Evolutionary conservation across 1,140 invertebrate genomes (phyloP).

Genomic region (Leptinotarsa lineolata): DNA sequence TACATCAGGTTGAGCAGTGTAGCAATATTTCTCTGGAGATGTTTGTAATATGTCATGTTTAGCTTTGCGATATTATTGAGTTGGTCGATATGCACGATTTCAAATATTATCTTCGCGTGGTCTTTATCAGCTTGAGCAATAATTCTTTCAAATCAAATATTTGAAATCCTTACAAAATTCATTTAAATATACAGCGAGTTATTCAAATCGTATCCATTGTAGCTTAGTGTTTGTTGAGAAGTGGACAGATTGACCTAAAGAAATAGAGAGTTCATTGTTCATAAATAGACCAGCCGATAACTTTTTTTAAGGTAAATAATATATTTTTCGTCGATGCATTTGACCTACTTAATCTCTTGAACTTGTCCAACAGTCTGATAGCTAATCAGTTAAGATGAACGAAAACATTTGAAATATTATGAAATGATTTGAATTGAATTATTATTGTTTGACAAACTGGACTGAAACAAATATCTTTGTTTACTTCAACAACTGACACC

Average conservation of each 20-base stretch:
- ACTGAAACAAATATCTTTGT: no score
- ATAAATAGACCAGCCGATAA: no score
- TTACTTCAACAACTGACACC: no score
- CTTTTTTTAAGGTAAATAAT: no score
- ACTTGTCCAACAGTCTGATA: no score
- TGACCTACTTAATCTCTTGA: no score
- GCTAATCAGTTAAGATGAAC: no score
- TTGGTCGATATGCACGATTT: constrained; percentile 19
- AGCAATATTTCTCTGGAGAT: constrained; percentile 1
- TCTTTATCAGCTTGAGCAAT: constrained; percentile 16
- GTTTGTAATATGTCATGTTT: not conserved
- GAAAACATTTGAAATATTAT: no score
- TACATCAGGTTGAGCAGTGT: constrained; percentile 9
- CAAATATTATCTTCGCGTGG: constrained; percentile 10
- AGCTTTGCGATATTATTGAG: constrained; percentile 3
- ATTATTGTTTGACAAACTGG: no score
- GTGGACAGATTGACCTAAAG: not conserved
- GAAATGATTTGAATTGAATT: no score
- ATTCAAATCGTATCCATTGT: not conserved
- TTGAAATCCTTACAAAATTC: not conserved
- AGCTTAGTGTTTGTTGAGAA: constrained; percentile 1
- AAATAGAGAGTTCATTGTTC: no score
- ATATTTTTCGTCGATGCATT: no score
- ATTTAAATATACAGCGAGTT: constrained; percentile 24
- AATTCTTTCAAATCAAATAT: constrained; percentile 18